These are phyloP conservation scores for Stictocephala bisonia DNA, from an alignment of 2,888 invertebrate species.

Conservation along the genomic window DNA sequence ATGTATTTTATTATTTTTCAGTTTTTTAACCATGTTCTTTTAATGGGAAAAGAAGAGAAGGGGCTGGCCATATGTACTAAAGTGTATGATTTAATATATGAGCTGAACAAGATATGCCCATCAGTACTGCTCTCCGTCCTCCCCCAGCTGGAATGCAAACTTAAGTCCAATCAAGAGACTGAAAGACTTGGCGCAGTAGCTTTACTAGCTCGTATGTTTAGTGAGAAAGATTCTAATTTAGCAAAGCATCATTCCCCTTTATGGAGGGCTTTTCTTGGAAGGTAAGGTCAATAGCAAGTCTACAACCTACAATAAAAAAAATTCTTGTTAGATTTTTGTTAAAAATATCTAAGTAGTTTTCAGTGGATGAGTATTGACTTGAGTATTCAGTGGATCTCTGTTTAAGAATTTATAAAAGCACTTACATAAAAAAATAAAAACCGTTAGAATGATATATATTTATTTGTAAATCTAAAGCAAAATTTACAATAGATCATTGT, in stretches of 20 bases:
- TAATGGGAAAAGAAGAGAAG: slow-evolving; percentile 91
- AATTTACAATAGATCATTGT: too few relatives aligned
- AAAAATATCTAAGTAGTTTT: too few relatives aligned
- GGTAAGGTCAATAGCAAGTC: slow-evolving; percentile 64
- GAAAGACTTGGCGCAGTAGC: slow-evolving; percentile 91
- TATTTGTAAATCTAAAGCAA: too few relatives aligned
- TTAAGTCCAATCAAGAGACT: slow-evolving; percentile 89
- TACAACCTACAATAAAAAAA: too few relatives aligned
- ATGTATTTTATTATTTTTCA: slow-evolving; percentile 65
- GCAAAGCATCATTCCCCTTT: slow-evolving; percentile 88
- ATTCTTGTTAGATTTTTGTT: too few relatives aligned
- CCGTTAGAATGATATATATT: too few relatives aligned
- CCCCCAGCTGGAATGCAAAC: slow-evolving; percentile 95
- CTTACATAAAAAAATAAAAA: too few relatives aligned
- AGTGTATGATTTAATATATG: slow-evolving; percentile 96
- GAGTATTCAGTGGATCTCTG: too few relatives aligned
- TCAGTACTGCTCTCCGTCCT: slow-evolving; percentile 86
- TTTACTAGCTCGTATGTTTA: slow-evolving; percentile 95
- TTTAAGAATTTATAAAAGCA: too few relatives aligned
- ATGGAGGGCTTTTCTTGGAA: slow-evolving; percentile 92
- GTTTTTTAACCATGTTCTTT: slow-evolving; percentile 96
- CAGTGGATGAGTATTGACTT: too few relatives aligned
- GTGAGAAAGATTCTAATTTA: slow-evolving; percentile 90
- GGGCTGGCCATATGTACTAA: slow-evolving; percentile 81
- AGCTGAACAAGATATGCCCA: slow-evolving; percentile 93